Evolutionary conservation across 2,888 invertebrate species (phyloP), one percentile per base, ranked within the genome.

Genomic region (Lordiphosa fenestrarum): DNA sequence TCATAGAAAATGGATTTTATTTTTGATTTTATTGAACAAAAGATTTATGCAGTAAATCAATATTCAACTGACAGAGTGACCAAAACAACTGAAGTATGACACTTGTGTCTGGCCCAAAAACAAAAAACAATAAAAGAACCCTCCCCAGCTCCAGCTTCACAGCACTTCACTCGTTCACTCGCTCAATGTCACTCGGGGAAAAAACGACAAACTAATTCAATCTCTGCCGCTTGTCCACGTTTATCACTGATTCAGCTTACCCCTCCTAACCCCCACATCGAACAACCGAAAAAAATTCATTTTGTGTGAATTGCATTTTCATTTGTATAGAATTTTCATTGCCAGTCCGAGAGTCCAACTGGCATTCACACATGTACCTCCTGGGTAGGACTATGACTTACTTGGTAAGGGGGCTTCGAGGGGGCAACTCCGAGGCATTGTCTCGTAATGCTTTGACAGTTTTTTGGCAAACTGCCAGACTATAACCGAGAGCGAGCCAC

Each of bases 261-360:
- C 4, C 12, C 42, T 13, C 25, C 23, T 44, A 12, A 25, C 42
- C n/a, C 6, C 19, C 35, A 1, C 51, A 40, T 21, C n/a, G 21
- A 40, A 21, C 10, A 40, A 13, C 44, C 44, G 59, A 55, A 59
- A 66, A 66, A 58, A 67, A 64, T 63, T 60, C 69, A 69, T 69
- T 77, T 75, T 78, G 78, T 78, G 83, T 74, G 74, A 82, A 82
- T 82, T 77, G 84, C 78, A 77, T 77, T 77, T 77, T 77, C 82
- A 84, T 77, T 81, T 84, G 82, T 84, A 77, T 84, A 77, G 77
- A 77, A 84, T 73, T 77, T 84, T 82, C 84, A 77, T 84, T 65
- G 82, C 69, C 71, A 66, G 60, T 41, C 46, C 54, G 56, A 60
- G 53, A 58, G 61, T 78, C 50, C 62, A 53, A 19, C 39, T 53